Evolutionary conservation across 1,140 invertebrate genomes (phyloP), one percentile per base, ranked within the genome.

Genomic region (Aphis gossypii): DNA sequence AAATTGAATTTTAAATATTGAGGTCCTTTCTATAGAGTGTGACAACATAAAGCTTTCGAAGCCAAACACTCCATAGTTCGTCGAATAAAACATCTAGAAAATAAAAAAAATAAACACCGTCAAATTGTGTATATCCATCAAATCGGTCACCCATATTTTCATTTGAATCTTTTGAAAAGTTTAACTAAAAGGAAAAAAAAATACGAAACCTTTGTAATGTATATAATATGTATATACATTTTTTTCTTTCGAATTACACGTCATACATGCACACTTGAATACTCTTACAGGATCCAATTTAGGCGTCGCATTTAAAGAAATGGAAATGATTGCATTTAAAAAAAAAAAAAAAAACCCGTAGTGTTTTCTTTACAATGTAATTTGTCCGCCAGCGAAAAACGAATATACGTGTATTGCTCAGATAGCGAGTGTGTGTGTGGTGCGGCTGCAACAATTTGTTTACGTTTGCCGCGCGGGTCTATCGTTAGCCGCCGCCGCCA

Each of bases 401-500:
- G 38, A 38, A 44, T 84, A 41, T 41, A 76, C 30, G 60, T 14
- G 60, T 76, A 76, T 76, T 76, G 30, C 60, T n/a, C 60, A 68
- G 60, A 68, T 68, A 76, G 60, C 18, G 60, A 76, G 60, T 76
- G 60, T 76, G 60, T 76, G 60, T 76, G n/a, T 76, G 60, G 60
- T 76, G 60, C n/a, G 60, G 44, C 41, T n/a, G 84, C 84, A 86
- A 56, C 88, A 90, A 90, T 89, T 89, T 89, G 88, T 90, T 90
- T 90, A 90, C 84, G 41, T 46, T 88, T 48, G 38, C 83, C 41
- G 38, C 41, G 7, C 83, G 83, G 46, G 86, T 88, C 20, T 88
- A n/a, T 88, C 86, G 86, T 51, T 88, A 48, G 46, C 30, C 30
- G 84, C 30, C 30, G 30, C 30, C 25, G 87, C 35, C 21, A 11